phyloP scores from a whole-genome alignment of 2,113 vertebrate species.

The Pomatostomus ruficeps region DNA sequence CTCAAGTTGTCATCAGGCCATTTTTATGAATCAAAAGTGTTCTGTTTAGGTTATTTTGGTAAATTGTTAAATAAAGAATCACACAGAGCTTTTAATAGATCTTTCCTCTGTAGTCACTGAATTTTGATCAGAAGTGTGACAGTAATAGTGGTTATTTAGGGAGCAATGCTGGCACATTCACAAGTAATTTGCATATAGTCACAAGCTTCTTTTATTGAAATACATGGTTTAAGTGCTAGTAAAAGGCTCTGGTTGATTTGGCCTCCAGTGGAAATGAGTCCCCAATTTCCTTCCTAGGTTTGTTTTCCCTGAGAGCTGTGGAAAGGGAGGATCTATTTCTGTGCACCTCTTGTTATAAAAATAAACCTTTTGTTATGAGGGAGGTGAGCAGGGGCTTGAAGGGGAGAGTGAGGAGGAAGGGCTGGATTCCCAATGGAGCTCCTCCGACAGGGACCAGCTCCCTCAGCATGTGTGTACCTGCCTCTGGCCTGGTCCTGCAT shows the following conservation, averaged over 20 bases:
- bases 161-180: not conserved
- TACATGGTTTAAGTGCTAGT: not conserved
- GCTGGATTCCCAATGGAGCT: not conserved
- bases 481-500: not conserved
- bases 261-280: not conserved
- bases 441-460: not conserved
- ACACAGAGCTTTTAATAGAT: not conserved
- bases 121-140: not conserved
- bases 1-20: not conserved
- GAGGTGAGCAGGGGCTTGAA: not conserved
- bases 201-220: not conserved
- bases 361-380: not conserved
- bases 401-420: not conserved
- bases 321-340: constrained; percentile 37
- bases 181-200: not conserved
- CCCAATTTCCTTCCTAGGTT: constrained; percentile 40
- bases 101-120: not conserved
- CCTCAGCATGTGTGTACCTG: not conserved
- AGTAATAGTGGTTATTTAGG: constrained; percentile 23
- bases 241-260: not conserved
- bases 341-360: constrained; percentile 23
- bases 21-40: not conserved
- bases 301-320: constrained; percentile 27
- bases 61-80: not conserved
- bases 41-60: not conserved